phyloP scores from a whole-genome alignment of 1,140 invertebrate species.

The Helicoverpa armigera region DNA sequence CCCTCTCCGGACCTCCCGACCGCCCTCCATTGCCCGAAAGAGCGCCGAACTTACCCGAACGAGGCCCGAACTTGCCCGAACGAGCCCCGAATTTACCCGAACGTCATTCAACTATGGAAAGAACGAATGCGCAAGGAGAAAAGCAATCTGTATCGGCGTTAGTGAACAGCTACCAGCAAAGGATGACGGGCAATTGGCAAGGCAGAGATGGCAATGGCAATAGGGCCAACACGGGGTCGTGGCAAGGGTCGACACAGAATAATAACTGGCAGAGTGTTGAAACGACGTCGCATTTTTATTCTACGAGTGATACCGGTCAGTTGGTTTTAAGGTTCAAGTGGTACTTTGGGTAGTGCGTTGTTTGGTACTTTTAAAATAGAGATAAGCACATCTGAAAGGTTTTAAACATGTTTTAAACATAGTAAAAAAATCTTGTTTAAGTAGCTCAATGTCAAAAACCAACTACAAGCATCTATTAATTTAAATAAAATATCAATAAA shows the following conservation, averaged over 20 bases:
- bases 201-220: conserved; percentile 60
- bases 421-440: no score
- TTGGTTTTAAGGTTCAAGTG: conserved; percentile 38
- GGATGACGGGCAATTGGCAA: conserved; percentile 67
- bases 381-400: no score
- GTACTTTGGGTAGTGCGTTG: neutral
- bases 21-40: conserved; percentile 60
- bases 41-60: conserved; percentile 59
- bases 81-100: conserved; percentile 57
- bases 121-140: conserved; percentile 39
- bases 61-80: conserved; percentile 62
- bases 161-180: conserved; percentile 80
- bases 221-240: conserved; percentile 54
- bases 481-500: no score
- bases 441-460: no score
- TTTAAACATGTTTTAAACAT: no score
- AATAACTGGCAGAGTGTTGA: conserved; percentile 74
- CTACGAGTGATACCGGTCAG: conserved; percentile 81
- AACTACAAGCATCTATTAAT: no score
- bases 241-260: conserved; percentile 62
- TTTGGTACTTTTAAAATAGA: neutral
- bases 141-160: conserved; percentile 72
- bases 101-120: conserved; percentile 45
- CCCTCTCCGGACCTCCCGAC: conserved; percentile 54
- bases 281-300: conserved; percentile 78